Conservation (phyloP, 2,113 vertebrate species). For the Nerophis lumbriciformis region DNA sequence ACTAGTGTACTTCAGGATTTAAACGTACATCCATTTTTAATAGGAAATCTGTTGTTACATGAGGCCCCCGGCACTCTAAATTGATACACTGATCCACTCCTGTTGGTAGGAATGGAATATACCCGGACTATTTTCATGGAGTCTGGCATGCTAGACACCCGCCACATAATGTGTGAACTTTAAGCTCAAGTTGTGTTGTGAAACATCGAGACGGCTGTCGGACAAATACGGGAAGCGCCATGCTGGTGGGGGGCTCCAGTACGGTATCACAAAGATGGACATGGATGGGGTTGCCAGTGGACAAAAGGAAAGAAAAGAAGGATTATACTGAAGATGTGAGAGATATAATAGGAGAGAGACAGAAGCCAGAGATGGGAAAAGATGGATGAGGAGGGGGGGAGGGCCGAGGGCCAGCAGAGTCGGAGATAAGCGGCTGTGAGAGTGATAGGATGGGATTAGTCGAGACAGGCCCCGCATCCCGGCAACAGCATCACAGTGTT, state of each 20-base stretch:
- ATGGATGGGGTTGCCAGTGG: constrained; percentile 46
- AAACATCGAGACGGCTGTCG: constrained; percentile 50
- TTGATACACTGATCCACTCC: constrained; percentile 25
- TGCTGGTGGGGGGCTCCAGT: constrained; percentile 50
- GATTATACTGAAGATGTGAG: constrained; percentile 19
- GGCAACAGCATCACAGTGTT: constrained; percentile 58
- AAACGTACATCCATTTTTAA: too few species aligned
- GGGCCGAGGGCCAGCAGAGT: constrained; percentile 53
- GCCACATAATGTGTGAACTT: constrained; percentile 3
- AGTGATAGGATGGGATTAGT: constrained; percentile 73
- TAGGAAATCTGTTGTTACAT: too few species aligned
- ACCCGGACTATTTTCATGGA: constrained; percentile 16
- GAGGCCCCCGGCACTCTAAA: too few species aligned
- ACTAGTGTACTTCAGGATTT: too few species aligned
- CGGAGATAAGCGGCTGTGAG: constrained; percentile 64
- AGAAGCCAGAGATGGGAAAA: constrained; percentile 26
- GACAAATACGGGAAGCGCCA: constrained; percentile 35
- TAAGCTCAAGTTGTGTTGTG: constrained; percentile 30
- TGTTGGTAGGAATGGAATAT: constrained; percentile 39
- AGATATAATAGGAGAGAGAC: constrained; percentile 21
- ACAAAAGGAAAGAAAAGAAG: constrained; percentile 15
- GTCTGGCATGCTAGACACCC: background rate
- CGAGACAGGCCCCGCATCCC: constrained; percentile 62
- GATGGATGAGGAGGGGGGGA: constrained; percentile 39
- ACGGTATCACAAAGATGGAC: constrained; percentile 56